Evolutionary conservation across 1,140 invertebrate genomes (phyloP), one percentile per base, ranked within the genome.

Genomic region (Drosophila nigrodunni): DNA sequence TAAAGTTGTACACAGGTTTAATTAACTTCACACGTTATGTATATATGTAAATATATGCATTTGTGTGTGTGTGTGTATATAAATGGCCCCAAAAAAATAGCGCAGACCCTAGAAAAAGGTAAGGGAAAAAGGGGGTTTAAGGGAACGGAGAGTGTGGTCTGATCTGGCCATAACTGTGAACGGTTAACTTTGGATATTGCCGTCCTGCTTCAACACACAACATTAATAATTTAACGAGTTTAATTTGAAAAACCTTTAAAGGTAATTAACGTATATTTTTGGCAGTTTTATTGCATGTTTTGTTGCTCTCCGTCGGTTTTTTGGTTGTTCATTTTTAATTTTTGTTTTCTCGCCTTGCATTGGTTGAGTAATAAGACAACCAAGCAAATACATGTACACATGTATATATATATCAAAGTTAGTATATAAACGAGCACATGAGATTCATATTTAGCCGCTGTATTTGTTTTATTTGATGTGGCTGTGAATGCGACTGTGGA

Each of bases 181-280:
- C 82, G 76, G 82, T 67, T 21, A 41, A 73, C 55, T 67, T 47
- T 35, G 69, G 30, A 11, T 78, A 59, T 39, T 47, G 67, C 72
- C 60, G 50, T 74, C 70, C 46, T 58, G 47, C 62, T 72, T 72
- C 58, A 64, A 59, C 67, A 71, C 66, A 68, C 59, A 74, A 52
- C 59, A 67, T 64, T 85, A 74, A 81, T 89, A 85, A 85, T 89
- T 89, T 89, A 90, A 89, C 85, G 85, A 89, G 80, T 89, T 89
- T 89, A 89, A 90, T 88, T 88, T 89, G 85, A 89, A 89, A 89
- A 89, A 89, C 85, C 85, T 89, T 89, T 89, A 89, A 89, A 81
- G 85, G 85, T 89, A 89, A 89, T 89, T 89, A 89, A 89, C 80
- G 85, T 89, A 83, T 89, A 89, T 89, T 89, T 89, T 89, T 89